phyloP scores from a whole-genome alignment of 2,888 invertebrate genomes.

The Phorcus lineatus region DNA sequence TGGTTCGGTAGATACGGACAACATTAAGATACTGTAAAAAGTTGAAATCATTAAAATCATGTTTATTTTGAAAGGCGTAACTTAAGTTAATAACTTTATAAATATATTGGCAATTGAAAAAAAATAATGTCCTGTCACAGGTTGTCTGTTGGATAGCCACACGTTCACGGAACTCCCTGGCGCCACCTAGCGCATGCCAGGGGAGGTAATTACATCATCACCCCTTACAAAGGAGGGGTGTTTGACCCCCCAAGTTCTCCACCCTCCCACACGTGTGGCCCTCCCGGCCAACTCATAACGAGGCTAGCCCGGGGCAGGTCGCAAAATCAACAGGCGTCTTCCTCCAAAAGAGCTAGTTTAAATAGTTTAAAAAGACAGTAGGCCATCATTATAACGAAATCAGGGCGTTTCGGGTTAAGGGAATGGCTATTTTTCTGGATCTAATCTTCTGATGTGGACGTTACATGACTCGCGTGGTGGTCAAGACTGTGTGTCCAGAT shows the following conservation, averaged over 20 bases:
- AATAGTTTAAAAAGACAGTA: not conserved
- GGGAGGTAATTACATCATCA: not conserved
- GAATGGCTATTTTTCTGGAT: not conserved
- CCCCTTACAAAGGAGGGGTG: not conserved
- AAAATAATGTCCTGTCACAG: too few species aligned
- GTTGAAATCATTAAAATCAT: too few species aligned
- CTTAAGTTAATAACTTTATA: too few species aligned
- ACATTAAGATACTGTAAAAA: too few species aligned
- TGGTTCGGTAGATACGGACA: too few species aligned
- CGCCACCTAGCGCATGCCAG: not conserved
- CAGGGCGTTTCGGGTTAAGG: not conserved
- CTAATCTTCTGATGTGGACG: not conserved
- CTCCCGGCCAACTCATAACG: constrained; percentile 2
- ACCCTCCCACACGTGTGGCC: not conserved
- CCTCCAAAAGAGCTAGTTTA: not conserved
- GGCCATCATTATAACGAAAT: not conserved
- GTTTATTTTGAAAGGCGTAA: too few species aligned
- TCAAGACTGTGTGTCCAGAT: not conserved
- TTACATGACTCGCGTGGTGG: not conserved
- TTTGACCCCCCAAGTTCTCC: not conserved
- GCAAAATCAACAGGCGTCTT: not conserved
- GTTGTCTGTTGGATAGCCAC: too few species aligned
- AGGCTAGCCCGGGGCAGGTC: not conserved
- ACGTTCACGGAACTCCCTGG: not conserved
- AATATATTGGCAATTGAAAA: too few species aligned